Evolutionary conservation across 2,888 invertebrate species (phyloP).

Genomic region (Drosophila neotestacea): DNA sequence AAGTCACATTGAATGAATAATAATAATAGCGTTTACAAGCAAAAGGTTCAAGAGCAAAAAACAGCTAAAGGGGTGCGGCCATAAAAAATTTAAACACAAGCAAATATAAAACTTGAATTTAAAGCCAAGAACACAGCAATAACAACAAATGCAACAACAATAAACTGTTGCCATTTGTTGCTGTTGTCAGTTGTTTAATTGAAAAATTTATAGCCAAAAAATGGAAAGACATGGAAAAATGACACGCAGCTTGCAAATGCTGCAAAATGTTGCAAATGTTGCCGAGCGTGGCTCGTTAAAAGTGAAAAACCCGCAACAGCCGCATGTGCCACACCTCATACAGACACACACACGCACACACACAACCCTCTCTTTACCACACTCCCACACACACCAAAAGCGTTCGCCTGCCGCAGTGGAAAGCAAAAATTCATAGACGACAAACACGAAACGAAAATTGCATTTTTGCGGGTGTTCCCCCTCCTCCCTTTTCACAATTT

Average conservation of each 20-base stretch:
- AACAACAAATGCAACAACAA: slow-evolving; percentile 12
- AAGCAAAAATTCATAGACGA: slow-evolving; percentile 76
- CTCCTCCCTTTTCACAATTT: not conserved
- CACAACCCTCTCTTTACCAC: not conserved
- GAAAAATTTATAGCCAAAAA: slow-evolving; percentile 65
- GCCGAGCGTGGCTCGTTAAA: slow-evolving; percentile 63
- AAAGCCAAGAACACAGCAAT: slow-evolving; percentile 40
- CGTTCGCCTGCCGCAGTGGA: slow-evolving; percentile 54
- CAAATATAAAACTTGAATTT: slow-evolving; percentile 36
- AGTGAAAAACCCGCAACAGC: slow-evolving; percentile 82
- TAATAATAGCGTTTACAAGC: not conserved
- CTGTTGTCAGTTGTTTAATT: slow-evolving; percentile 54
- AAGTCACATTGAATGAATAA: not conserved
- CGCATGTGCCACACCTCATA: slow-evolving; percentile 68
- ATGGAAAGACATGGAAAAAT: slow-evolving; percentile 61
- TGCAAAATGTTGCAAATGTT: slow-evolving; percentile 64
- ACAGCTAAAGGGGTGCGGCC: slow-evolving; percentile 42
- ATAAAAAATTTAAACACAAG: slow-evolving; percentile 50
- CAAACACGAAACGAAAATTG: slow-evolving; percentile 76
- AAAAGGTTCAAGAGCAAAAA: slow-evolving; percentile 34
- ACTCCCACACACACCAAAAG: slow-evolving; percentile 16
- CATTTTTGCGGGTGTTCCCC: slow-evolving; percentile 57
- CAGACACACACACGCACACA: slow-evolving; percentile 22
- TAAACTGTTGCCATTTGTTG: slow-evolving; percentile 22
- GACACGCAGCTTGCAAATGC: slow-evolving; percentile 60